Evolutionary conservation across 2,888 invertebrate genomes (phyloP).

Genomic region (Ametastegia equiseti): DNA sequence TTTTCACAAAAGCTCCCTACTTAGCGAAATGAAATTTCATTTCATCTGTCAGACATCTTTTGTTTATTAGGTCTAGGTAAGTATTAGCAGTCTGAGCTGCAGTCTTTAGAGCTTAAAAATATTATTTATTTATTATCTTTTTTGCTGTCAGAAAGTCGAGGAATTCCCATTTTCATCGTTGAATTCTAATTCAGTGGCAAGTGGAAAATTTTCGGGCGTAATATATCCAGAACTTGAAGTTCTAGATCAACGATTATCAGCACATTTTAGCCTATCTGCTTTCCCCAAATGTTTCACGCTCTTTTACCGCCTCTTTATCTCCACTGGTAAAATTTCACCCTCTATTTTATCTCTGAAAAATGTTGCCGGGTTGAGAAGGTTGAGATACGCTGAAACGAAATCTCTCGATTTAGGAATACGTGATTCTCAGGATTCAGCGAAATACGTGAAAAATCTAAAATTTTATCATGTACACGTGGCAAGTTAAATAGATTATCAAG

Average conservation of each 20-base stretch:
- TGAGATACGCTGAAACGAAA: neutral
- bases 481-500: neutral
- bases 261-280: neutral
- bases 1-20: neutral
- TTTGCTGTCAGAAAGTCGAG: neutral
- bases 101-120: neutral
- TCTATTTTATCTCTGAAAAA: neutral
- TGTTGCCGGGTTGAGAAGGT: neutral
- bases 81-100: neutral
- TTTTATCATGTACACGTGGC: neutral
- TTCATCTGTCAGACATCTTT: neutral
- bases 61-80: neutral
- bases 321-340: neutral
- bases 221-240: no score
- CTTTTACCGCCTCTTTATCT: neutral
- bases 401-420: neutral
- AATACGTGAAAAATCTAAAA: neutral
- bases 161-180: neutral
- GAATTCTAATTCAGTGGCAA: neutral
- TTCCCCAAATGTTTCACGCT: neutral
- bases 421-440: no score
- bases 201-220: no score
- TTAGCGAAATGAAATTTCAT: constrained; percentile 3
- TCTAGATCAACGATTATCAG: neutral
- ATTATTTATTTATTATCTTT: no score